Percentiles rank a stretch among this genome's conserved stretches.
phyloP scores from a whole-genome alignment of 2,113 vertebrate genomes.

The Anser cygnoides region DNA sequence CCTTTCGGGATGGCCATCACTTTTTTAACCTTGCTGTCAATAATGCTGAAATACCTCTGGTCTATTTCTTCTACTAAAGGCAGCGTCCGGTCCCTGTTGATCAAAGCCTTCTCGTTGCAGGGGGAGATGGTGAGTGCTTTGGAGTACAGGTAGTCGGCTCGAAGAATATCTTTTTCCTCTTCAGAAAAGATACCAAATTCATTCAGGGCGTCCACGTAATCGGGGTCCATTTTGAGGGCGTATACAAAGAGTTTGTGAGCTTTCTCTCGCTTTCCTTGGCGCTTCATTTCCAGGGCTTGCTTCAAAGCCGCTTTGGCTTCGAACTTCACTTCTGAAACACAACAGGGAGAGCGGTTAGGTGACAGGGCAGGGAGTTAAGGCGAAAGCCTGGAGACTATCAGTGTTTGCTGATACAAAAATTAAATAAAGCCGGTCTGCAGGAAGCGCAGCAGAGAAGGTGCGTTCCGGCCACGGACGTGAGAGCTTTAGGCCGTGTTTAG shows the following conservation, averaged over 20 bases:
- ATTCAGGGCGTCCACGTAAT: conserved; percentile 90
- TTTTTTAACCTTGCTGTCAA: conserved; percentile 93
- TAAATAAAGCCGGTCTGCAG: rapidly evolving
- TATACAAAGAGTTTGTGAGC: conserved; percentile 93
- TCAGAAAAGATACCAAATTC: conserved; percentile 94
- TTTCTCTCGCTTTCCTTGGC: conserved; percentile 90
- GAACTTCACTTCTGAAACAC: conserved; percentile 81
- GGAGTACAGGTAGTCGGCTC: conserved; percentile 92
- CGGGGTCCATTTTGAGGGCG: conserved; percentile 91
- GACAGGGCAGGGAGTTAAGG: rapidly evolving
- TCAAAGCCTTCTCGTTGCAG: conserved; percentile 87
- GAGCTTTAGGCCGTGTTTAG: neutral
- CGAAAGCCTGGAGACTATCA: rapidly evolving
- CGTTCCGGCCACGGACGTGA: neutral
- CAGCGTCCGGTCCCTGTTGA: conserved; percentile 89
- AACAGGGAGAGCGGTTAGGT: neutral
- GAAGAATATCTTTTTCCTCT: conserved; percentile 94
- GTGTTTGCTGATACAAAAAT: rapidly evolving
- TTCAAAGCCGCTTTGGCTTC: conserved; percentile 91
- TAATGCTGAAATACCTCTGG: conserved; percentile 91
- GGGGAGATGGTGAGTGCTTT: conserved; percentile 91
- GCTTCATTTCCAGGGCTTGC: conserved; percentile 96
- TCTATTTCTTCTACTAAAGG: conserved; percentile 97
- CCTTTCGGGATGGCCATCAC: conserved; percentile 97
- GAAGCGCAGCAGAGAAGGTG: neutral